Conservation (phyloP, 2,113 vertebrate genomes). For the Thunnus maccoyii region DNA sequence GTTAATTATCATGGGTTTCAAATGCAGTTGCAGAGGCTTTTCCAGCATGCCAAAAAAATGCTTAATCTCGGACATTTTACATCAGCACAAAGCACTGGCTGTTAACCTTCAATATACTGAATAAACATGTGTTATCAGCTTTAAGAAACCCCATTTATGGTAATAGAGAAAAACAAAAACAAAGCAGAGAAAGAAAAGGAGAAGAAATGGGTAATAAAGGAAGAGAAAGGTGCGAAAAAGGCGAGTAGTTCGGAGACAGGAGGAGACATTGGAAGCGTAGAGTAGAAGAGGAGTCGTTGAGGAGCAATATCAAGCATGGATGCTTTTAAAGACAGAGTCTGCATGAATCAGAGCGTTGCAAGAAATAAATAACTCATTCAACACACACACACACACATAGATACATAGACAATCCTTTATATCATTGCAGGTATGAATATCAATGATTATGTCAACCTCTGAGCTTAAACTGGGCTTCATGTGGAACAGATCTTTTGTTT, state of each 20-base stretch:
- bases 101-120: constrained; percentile 17
- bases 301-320: constrained; percentile 63
- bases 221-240: not conserved
- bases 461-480: constrained; percentile 39
- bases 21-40: not conserved
- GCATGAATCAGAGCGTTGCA: constrained; percentile 37
- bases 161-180: not conserved
- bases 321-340: constrained; percentile 51
- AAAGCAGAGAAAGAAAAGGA: not conserved
- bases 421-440: constrained; percentile 57
- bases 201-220: not conserved
- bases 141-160: not conserved
- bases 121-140: not conserved
- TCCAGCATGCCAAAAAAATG: not conserved
- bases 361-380: constrained; percentile 51
- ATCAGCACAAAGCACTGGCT: not conserved
- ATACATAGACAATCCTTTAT: not conserved
- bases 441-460: constrained; percentile 32
- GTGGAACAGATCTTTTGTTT: constrained; percentile 55
- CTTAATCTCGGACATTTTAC: not conserved
- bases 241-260: not conserved
- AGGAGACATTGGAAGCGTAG: not conserved
- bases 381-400: not conserved
- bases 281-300: constrained; percentile 32
- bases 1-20: not conserved